Conservation (phyloP, 2,113 vertebrate genomes). For the Ptychochromis oligacanthus region DNA sequence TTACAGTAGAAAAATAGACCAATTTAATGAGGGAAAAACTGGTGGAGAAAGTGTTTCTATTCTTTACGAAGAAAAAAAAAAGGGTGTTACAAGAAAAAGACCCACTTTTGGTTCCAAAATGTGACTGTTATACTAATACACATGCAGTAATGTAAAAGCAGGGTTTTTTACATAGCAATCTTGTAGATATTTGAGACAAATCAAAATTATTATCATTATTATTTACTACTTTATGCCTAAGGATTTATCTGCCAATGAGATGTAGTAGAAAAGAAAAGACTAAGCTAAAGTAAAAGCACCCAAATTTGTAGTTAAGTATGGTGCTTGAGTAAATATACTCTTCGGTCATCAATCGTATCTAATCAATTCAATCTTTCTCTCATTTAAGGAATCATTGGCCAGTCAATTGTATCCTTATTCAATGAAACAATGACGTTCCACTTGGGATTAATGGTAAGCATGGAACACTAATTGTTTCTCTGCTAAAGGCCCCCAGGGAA, state of each 20-base stretch:
- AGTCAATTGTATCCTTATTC: conserved; percentile 35
- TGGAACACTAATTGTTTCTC: conserved; percentile 51
- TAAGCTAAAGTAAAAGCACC: background rate
- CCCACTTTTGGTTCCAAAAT: background rate
- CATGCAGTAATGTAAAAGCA: no score
- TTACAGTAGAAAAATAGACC: no score
- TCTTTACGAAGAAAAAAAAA: background rate
- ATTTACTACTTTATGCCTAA: no score
- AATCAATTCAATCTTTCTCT: conserved; percentile 27
- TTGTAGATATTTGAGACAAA: no score
- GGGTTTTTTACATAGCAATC: no score
- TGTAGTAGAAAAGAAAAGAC: no score
- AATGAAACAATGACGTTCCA: conserved; percentile 48
- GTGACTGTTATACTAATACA: no score
- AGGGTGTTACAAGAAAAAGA: background rate
- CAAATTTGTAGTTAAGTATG: background rate
- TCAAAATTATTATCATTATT: no score
- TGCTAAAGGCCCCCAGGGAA: conserved; percentile 7
- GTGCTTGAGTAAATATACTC: background rate
- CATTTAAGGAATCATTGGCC: conserved; percentile 24
- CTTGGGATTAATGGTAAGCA: conserved; percentile 39
- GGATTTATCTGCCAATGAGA: no score
- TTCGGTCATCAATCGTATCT: conserved; percentile 13
- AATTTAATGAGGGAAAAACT: no score
- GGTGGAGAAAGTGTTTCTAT: no score